These are phyloP conservation scores for Cladopsammia gracilis DNA, from an alignment of 64 coral and sea anemone species.

Conservation along the genomic window DNA sequence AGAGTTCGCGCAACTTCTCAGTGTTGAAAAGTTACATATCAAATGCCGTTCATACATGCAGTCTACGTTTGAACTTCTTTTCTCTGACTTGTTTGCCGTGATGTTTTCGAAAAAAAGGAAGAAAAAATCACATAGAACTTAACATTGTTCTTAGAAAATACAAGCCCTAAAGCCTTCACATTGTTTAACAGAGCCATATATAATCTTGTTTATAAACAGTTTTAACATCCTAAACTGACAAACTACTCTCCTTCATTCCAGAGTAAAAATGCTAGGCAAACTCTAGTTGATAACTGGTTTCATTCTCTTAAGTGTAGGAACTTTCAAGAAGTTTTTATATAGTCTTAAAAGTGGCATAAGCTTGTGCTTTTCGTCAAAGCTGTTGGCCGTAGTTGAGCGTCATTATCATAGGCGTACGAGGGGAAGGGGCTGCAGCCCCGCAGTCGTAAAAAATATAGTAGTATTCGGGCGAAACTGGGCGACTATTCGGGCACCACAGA, in stretches of 20 bases:
- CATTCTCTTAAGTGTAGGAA: not conserved
- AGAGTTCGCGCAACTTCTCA: not conserved
- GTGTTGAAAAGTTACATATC: too few species aligned
- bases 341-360: slow-evolving; percentile 3
- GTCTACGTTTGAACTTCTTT: not conserved
- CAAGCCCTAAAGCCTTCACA: slow-evolving; percentile 35
- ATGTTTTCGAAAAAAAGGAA: slow-evolving; percentile 33
- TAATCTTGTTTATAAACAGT: slow-evolving; percentile 29
- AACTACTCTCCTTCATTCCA: slow-evolving; percentile 2
- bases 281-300: slow-evolving; percentile 27
- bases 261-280: slow-evolving; percentile 33
- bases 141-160: slow-evolving; percentile 10
- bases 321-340: not conserved
- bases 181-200: slow-evolving; percentile 42
- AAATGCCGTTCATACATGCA: too few species aligned
- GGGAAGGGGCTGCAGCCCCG: too few species aligned
- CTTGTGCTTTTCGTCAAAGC: too few species aligned
- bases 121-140: not conserved
- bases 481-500: too few species aligned
- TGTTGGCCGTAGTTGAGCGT: too few species aligned
- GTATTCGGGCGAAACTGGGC: too few species aligned
- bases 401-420: too few species aligned
- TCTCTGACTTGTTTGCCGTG: slow-evolving; percentile 31
- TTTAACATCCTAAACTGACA: slow-evolving; percentile 13
- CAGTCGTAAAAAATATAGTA: too few species aligned